Evolutionary conservation across 53 echinoderm and acorn worm genomes (phyloP).

Genomic region (Paelopatides confundens): DNA sequence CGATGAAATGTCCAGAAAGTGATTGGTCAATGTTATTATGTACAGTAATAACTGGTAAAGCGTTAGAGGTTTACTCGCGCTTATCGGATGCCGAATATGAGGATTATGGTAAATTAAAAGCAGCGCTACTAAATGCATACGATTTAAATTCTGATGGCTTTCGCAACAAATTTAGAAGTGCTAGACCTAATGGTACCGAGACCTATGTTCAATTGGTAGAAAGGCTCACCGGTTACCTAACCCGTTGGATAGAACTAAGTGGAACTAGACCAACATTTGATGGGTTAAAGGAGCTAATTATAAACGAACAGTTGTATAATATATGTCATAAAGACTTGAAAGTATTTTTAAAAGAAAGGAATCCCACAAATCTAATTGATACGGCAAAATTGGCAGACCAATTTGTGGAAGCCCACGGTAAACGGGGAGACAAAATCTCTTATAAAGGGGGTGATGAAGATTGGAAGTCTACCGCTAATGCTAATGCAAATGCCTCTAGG

Average conservation of each 20-base stretch:
- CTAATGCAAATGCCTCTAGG: too few relatives aligned
- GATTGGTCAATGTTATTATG: slow-evolving; percentile 62
- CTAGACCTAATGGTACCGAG: slow-evolving; percentile 46
- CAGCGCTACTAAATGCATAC: slow-evolving; percentile 52
- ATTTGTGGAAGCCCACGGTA: slow-evolving; percentile 62
- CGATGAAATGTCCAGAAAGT: slow-evolving; percentile 50
- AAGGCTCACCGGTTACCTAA: slow-evolving; percentile 47
- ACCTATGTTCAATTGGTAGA: slow-evolving; percentile 55
- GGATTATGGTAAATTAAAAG: slow-evolving; percentile 53
- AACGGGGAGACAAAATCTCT: background rate
- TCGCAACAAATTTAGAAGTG: slow-evolving; percentile 62
- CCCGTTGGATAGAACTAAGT: slow-evolving; percentile 72
- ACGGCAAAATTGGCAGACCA: slow-evolving; percentile 58
- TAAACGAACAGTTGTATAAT: slow-evolving; percentile 59
- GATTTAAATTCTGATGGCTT: slow-evolving; percentile 65
- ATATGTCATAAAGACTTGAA: slow-evolving; percentile 57
- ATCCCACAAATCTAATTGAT: slow-evolving; percentile 33
- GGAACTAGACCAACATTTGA: background rate
- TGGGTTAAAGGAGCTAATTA: slow-evolving; percentile 48
- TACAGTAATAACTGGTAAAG: slow-evolving; percentile 72
- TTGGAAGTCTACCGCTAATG: too few relatives aligned
- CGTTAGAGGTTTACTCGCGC: slow-evolving; percentile 62
- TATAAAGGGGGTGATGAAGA: background rate
- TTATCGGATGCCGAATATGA: slow-evolving; percentile 46
- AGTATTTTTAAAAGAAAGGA: slow-evolving; percentile 71